phyloP scores from a whole-genome alignment of 2,888 invertebrate species.

The Palloptera scutellata region DNA sequence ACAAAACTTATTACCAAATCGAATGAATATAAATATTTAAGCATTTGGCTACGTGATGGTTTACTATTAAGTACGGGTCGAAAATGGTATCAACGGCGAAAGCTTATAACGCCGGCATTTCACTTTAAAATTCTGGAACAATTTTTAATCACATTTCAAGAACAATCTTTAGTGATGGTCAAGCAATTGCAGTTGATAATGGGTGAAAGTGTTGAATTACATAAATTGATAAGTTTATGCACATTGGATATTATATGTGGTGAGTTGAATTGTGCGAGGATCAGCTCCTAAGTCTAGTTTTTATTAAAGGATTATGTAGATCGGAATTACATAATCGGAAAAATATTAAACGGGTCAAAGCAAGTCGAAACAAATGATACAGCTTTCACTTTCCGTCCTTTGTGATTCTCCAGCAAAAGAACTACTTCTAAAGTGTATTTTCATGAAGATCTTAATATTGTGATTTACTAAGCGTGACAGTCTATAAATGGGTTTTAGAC shows the following conservation, averaged over 20 bases:
- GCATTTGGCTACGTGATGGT: constrained; percentile 42
- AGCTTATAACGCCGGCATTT: constrained; percentile 76
- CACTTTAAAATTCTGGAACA: constrained; percentile 77
- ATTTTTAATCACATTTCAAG: constrained; percentile 73
- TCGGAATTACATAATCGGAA: too few relatives aligned
- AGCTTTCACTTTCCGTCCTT: too few relatives aligned
- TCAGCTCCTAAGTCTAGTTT: background rate
- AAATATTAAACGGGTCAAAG: too few relatives aligned
- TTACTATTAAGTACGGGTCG: constrained; percentile 40
- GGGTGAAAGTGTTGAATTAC: constrained; percentile 65
- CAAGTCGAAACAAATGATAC: too few relatives aligned
- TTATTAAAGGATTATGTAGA: background rate
- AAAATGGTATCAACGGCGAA: constrained; percentile 72
- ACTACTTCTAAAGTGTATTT: too few relatives aligned
- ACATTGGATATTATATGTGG: constrained; percentile 41
- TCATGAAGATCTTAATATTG: too few relatives aligned
- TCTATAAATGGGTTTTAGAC: too few relatives aligned
- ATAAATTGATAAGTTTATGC: constrained; percentile 65
- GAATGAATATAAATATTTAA: constrained; percentile 34
- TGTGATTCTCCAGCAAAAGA: too few relatives aligned
- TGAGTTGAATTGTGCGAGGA: constrained; percentile 8
- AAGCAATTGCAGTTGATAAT: constrained; percentile 48
- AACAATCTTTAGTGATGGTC: constrained; percentile 68
- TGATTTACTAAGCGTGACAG: too few relatives aligned
- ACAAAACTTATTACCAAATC: constrained; percentile 38